Evolutionary conservation across 1,140 invertebrate genomes (phyloP).

Genomic region (Trichomalopsis sarcophagae): DNA sequence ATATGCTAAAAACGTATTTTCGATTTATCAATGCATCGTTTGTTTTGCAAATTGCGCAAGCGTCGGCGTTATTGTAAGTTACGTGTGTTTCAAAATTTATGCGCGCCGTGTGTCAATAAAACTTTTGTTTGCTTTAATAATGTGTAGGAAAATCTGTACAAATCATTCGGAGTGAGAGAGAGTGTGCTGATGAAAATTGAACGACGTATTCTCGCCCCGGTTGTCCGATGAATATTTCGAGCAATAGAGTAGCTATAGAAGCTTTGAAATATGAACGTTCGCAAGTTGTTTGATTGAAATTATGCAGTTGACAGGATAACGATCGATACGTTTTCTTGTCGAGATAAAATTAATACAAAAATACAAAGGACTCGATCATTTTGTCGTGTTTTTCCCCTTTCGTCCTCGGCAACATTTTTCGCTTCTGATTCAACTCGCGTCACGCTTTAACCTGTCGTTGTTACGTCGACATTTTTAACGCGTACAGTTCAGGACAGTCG

Average conservation of each 20-base stretch:
- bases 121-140: conserved; percentile 14
- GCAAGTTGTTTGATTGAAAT: background rate
- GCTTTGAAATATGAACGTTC: background rate
- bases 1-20: conserved; percentile 23
- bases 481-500: no score
- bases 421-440: background rate
- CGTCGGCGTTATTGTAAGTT: conserved; percentile 15
- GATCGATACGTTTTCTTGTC: no score
- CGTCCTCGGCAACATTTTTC: no score
- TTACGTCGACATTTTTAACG: background rate
- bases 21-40: conserved; percentile 34
- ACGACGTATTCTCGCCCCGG: background rate
- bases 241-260: background rate
- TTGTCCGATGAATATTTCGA: background rate
- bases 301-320: no score
- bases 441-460: background rate
- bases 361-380: no score
- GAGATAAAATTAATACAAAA: no score
- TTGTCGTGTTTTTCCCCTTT: no score
- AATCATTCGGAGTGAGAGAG: background rate
- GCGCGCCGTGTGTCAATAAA: conserved; percentile 8
- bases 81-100: conserved; percentile 9
- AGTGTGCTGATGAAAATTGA: conserved; percentile 4
- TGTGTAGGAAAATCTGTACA: conserved; percentile 19
- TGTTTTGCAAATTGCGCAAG: conserved; percentile 43